Base-by-base conservation (phyloP, 2,797 vertebrate species). In the Smutsia temminckii region DNA sequence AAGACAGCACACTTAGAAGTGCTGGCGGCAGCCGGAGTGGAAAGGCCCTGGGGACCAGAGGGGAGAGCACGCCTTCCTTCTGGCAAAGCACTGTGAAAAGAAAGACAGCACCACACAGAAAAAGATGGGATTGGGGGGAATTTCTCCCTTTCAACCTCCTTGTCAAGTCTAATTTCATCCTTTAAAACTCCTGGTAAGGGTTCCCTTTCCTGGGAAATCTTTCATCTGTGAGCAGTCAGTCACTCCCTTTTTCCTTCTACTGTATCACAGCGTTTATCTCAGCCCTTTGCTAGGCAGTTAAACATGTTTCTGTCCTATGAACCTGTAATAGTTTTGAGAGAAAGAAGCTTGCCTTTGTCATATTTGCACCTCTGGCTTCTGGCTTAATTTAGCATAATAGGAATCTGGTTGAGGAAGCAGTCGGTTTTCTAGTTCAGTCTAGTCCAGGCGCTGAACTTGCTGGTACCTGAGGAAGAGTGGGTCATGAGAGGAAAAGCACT, bases 281-380 rank as follows among this genome's bases (percentile, higher is more conserved):
- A 0, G 9, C 8, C 13, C 14, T 0, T 8, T 18, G 29, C 25
- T 8, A 25, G 32, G 16, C 1, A 17, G 32, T 6, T n/a, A 12
- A 46, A 13, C 23, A 16, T 46, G 25, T 51, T 72, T 49, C 64
- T 14, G 16, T 46, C 16, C 40, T 42, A 2, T 77, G 25, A 6
- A 18, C 27, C 46, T 64, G 1, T 34, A 6, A 8, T 18, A 20
- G 8, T 42, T 83, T 32, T 20, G 14, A 46, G 13, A 69, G 18
- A 51, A 71, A 8, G 40, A 83, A 27, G 1, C 32, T 21, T 53
- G 5, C 29, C 6, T 25, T 55, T 14, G 3, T 29, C 49, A 21
- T 20, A 14, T 46, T 27, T 23, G 21, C n/a, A 46, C 18, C 37
- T 77, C 37, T 42, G 3, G 2, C 46, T 46, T 86, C 57, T 21